Base-by-base conservation (phyloP, 2,113 vertebrate genomes). In the Myotis lucifugus region DNA sequence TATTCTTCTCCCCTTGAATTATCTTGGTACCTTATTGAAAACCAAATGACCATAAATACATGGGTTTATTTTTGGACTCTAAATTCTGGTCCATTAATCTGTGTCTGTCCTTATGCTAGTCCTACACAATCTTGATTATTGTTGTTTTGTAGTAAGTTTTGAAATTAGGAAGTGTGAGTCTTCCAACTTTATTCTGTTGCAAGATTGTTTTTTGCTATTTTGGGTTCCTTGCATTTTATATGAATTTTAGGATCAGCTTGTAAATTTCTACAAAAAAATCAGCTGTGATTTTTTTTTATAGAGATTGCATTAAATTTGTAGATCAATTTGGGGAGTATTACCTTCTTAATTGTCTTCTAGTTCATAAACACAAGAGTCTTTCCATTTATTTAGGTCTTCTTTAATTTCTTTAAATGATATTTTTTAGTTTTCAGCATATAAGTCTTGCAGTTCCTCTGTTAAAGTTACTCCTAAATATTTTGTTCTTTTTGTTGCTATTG, bases 91-190 rank as follows among this genome's bases (percentile, higher is more conserved):
- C 56, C 27, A 21, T 50, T 69, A 21, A 50, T 50, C 69, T 85
- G 9, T 88, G 27, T 70, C 19, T 74, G 6, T 82, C 61, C n/a
- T 77, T 77, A 72, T 54, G 52, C 42, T 13, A 52, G 14, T 61
- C 6, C 13, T 34, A 61, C 8, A 5, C 23, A 56, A 3, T 78
- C 52, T 88, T 83, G 46, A 37, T 72, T 54, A 84, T 27, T 84
- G 12, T 87, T 93, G 40, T 42, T 95, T 85, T 61, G 10, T 90
- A 69, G 46, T 76, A 56, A 40, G 32, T 83, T 77, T 77, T 77
- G 42, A 72, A 87, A 88, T 54, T 69, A 19, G 34, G 3, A 87
- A 91, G 29, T 84, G 7, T 46, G 18, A 70, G 7, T 84, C 29
- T 91, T 91, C 11, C 34, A 77, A 18, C 52, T 77, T 64, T 91